Base-by-base conservation (phyloP, 2,113 vertebrate species). In the Pseudorasbora parva region DNA sequence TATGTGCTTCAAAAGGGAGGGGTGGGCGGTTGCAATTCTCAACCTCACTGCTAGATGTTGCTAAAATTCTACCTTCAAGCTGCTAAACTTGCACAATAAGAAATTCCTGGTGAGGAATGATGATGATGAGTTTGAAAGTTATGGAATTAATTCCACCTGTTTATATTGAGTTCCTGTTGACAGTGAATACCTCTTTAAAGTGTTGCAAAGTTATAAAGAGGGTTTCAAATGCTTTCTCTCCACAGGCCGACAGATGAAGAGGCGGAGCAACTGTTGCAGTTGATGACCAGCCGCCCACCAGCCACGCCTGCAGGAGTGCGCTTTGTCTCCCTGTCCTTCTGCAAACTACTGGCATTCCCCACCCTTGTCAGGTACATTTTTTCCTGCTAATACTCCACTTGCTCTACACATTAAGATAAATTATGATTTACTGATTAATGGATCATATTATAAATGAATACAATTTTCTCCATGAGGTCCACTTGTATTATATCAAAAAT, bases 241-340 rank as follows among this genome's bases (percentile, higher is more conserved):
- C 71, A 0, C 81, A 99, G 98, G 89, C 98, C 98, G 4, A 99
- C 98, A 1, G 98, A 99, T 82, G 98, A 99, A 88, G 98, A 99
- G 86, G 96, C 97, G 0, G 97, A 99, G 89, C 97, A 99, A 79
- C 91, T 99, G 0, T 89, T 99, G 27, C 97, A 98, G 93, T 84
- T 99, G 87, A 99, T 99, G 97, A 99, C 98, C 4, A 99, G 98
- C 86, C 96, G 98, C 1, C 97, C 98, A 11, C 98, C 98, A 0
- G 97, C 98, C 0, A 99, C 98, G 3, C 97, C 98, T 0, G 98
- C 97, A 0, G 98, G 98, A 0, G 98, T 99, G 78, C 98, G 97
- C 88, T 99, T 99, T 21, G 98, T 99, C 10, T 99, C 98, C 0
- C 93, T 99, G 49, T 98, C 98, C 30, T 98, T 99, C 87, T 98